Evolutionary conservation across 2,888 invertebrate genomes (phyloP).

Genomic region (Venustoraphidia nigricollis): DNA sequence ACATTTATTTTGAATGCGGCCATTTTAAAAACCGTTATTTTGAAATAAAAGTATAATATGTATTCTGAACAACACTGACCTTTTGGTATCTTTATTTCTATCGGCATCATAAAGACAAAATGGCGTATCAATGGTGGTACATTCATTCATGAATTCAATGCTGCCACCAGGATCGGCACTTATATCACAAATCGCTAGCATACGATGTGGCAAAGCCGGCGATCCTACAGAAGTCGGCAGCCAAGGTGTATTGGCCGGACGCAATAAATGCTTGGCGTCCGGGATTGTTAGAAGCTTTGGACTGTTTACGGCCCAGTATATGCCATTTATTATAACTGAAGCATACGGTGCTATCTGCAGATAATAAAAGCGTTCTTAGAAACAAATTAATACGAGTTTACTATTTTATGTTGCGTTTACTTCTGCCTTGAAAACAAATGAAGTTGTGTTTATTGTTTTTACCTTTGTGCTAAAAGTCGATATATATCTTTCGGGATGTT

Average conservation of each 20-base stretch:
- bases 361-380: slow-evolving; percentile 3
- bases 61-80: slow-evolving; percentile 26
- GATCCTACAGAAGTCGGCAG: slow-evolving; percentile 76
- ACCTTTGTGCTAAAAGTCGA: slow-evolving; percentile 91
- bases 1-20: too few species aligned
- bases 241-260: slow-evolving; percentile 87
- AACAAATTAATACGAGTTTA: not conserved
- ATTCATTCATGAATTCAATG: slow-evolving; percentile 99
- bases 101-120: slow-evolving; percentile 99
- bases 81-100: slow-evolving; percentile 90
- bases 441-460: slow-evolving; percentile 2
- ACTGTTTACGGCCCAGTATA: slow-evolving; percentile 96
- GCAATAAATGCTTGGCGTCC: slow-evolving; percentile 86
- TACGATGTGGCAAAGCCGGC: slow-evolving; percentile 75
- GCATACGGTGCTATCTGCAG: slow-evolving; percentile 87
- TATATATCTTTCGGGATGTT: slow-evolving; percentile 83
- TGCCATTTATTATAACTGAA: slow-evolving; percentile 92
- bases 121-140: slow-evolving; percentile 98
- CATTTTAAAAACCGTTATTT: too few species aligned
- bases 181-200: slow-evolving; percentile 95
- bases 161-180: slow-evolving; percentile 98
- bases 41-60: too few species aligned
- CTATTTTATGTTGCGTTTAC: not conserved
- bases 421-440: not conserved
- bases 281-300: slow-evolving; percentile 94